Base-by-base conservation (phyloP, 2,797 vertebrate species). In the Naso thynnoides region DNA sequence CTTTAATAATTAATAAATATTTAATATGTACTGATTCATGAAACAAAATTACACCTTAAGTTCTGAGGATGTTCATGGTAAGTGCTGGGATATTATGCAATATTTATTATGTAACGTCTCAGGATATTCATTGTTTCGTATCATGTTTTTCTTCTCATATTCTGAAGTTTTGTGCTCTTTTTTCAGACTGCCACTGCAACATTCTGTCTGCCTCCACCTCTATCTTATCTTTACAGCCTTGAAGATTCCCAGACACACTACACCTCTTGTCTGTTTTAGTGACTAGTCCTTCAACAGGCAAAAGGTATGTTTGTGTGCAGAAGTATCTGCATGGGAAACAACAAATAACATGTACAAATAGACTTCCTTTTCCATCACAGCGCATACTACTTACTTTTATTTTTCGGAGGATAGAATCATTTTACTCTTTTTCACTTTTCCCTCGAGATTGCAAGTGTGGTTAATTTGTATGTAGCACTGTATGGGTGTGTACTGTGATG, bases 201-300 rank as follows among this genome's bases (percentile, higher is more conserved):
- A 33, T 18, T 47, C 52, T 63, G 10, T 26, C 66, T 55, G 31
- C 15, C 50, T 42, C 26, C 5, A 1, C 8, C 5, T 14, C 15
- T 57, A 53, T 73, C 69, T 79, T 74, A 84, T 81, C 81, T 84
- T 27, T 23, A 44, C 38, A 53, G 52, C 59, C 48, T 73, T 65
- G 54, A 65, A 27, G 54, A 71, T 27, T 69, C 33, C 69, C 54
- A 74, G 75, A 61, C 53, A 49, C 31, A 31, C 31, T 31, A 4
- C 31, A 31, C 31, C 31, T 31, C 31, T 31, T 5, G 31, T 33
- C 31, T 33, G 31, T 33, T 33, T 6, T 33, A 33, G 31, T 33
- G 31, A 33, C 31, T 9, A 33, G 31, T 6, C 31, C 31, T 33
- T 10, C 33, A 33, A 33, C 8, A 9, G 33, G 10, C 33, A 10